These are phyloP conservation scores for Macroramphosus scolopax DNA, from an alignment of 2,797 vertebrate genomes.

Conservation along the genomic window DNA sequence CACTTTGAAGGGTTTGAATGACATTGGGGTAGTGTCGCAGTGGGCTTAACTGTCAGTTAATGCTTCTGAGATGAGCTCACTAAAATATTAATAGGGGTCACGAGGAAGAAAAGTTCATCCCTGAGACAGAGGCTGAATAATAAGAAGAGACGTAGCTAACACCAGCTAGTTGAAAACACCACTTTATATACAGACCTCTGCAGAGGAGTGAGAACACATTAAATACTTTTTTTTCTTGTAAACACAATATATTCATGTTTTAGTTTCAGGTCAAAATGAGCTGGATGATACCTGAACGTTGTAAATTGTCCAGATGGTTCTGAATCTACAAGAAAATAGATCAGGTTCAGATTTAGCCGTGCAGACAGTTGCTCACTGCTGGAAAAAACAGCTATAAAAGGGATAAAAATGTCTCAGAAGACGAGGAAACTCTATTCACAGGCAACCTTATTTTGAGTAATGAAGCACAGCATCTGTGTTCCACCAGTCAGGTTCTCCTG, in stretches of 20 bases:
- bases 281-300: conserved; percentile 6
- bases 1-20: conserved; percentile 63
- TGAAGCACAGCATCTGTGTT: too few relatives aligned
- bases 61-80: conserved; percentile 56
- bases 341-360: too few relatives aligned
- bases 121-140: conserved; percentile 56
- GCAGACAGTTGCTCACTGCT: too few relatives aligned
- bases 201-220: conserved; percentile 14
- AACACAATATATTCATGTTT: conserved; percentile 18
- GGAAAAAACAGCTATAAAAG: too few relatives aligned
- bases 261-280: conserved; percentile 34
- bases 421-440: too few relatives aligned
- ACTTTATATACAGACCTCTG: too few relatives aligned
- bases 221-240: conserved; percentile 12
- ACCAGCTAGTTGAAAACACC: conserved; percentile 9
- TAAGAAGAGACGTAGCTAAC: conserved; percentile 40
- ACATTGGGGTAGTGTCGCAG: conserved; percentile 58
- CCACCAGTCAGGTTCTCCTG: too few relatives aligned
- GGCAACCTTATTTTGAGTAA: too few relatives aligned
- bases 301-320: not conserved
- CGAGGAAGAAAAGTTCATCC: conserved; percentile 61
- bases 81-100: conserved; percentile 68
- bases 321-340: too few relatives aligned
- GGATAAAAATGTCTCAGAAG: too few relatives aligned
- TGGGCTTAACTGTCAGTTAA: conserved; percentile 56